Percentiles rank a stretch among this genome's conserved stretches.
Evolutionary conservation across 2,888 invertebrate genomes (phyloP).

Genomic region (Elgonia sp.): DNA sequence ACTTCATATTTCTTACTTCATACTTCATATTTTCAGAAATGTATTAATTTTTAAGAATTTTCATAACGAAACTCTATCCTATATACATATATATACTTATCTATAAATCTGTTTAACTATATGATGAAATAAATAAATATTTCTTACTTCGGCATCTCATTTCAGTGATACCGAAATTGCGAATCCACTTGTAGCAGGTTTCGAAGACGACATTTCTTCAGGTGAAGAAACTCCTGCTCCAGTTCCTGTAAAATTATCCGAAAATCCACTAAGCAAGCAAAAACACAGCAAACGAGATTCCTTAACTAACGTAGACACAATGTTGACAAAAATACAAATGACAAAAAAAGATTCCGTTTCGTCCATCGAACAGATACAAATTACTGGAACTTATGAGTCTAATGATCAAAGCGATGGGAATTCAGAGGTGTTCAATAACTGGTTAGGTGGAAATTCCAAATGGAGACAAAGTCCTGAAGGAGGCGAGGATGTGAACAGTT

Average conservation of each 20-base stretch:
- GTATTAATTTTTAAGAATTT: too few species aligned
- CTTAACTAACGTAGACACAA: slow-evolving; percentile 80
- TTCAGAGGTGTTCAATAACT: slow-evolving; percentile 88
- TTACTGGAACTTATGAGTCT: slow-evolving; percentile 78
- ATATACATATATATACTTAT: too few species aligned
- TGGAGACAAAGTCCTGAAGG: slow-evolving; percentile 93
- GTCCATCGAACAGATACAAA: slow-evolving; percentile 84
- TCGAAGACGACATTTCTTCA: slow-evolving; percentile 94
- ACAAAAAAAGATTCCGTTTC: slow-evolving; percentile 84
- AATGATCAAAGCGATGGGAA: slow-evolving; percentile 81
- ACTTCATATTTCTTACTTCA: too few species aligned
- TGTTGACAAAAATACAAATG: slow-evolving; percentile 76
- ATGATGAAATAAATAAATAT: too few species aligned
- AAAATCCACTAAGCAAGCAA: slow-evolving; percentile 85
- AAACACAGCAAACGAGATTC: slow-evolving; percentile 84
- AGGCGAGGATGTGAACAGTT: slow-evolving; percentile 88
- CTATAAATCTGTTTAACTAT: too few species aligned
- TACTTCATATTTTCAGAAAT: too few species aligned
- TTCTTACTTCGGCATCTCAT: slow-evolving; percentile 24
- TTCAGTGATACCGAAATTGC: slow-evolving; percentile 91
- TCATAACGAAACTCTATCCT: too few species aligned
- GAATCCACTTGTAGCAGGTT: slow-evolving; percentile 94
- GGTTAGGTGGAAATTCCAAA: slow-evolving; percentile 91
- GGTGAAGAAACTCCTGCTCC: slow-evolving; percentile 87
- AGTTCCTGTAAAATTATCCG: slow-evolving; percentile 81